A percentile compares a stretch with the other conserved stretches of the same genome.
Conservation (phyloP, 2,113 vertebrate species). For the Cyprinodon variegatus region DNA sequence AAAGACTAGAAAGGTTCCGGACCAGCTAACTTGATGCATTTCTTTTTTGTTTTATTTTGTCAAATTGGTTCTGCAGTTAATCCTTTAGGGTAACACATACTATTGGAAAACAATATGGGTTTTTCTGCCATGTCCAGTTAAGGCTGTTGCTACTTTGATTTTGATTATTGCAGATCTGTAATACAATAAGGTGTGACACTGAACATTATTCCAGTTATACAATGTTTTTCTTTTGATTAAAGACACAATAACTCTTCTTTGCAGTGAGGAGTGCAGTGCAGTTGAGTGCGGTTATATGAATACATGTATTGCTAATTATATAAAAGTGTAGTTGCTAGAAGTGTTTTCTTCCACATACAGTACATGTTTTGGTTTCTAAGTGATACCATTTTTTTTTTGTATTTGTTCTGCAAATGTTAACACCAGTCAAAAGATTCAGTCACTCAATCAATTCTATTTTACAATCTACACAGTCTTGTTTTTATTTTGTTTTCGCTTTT, state of each 20-base stretch:
- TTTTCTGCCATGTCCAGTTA: background rate
- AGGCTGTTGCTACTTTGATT: background rate
- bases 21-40: no score
- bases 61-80: no score
- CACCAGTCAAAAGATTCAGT: background rate
- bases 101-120: background rate
- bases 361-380: background rate
- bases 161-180: background rate
- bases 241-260: background rate
- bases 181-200: background rate
- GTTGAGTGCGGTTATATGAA: background rate
- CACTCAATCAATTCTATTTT: background rate
- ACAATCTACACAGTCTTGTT: background rate
- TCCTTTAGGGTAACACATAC: no score
- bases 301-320: background rate
- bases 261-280: background rate
- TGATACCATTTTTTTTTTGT: background rate
- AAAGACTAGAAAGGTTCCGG: rapidly evolving
- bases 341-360: background rate
- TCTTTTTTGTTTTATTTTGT: no score
- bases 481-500: background rate
- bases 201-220: background rate
- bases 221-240: background rate
- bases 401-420: background rate
- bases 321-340: background rate